Evolutionary conservation across 2,888 invertebrate genomes (phyloP), one percentile per base, ranked within the genome.

Genomic region (Conistra vaccinii): DNA sequence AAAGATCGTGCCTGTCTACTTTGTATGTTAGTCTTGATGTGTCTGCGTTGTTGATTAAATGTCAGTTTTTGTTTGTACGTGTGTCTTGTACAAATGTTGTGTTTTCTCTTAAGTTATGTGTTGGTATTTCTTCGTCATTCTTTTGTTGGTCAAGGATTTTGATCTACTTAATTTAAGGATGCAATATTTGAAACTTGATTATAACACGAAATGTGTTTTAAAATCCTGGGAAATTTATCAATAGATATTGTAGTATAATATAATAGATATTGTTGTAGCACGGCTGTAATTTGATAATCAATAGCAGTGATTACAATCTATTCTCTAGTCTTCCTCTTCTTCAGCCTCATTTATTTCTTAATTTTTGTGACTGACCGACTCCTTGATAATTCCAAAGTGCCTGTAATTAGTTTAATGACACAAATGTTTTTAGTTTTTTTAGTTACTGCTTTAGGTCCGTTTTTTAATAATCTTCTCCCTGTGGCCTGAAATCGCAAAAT

Each of bases 1-100:
- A 78, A 67, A 75, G 67, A 78, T 73, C 66, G 63, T 76, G 69
- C 57, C 69, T 71, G 71, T 86, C 62, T 67, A 55, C 85, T 80
- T 69, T 62, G 53, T 81, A 72, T 72, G 45, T 85, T 85, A 29
- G 71, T 58, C 61, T 81, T 81, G 60, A 66, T 60, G 74, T 55
- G 55, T 61, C 48, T 62, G 45, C n/a, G 61, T 48, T 65, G 55
- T 57, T 74, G 76, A 74, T 76, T 65, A 76, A 70, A 60, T 60
- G 81, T 57, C 61, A 77, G 69, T 35, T 76, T 74, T 69, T 74
- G 42, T 69, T 63, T 77, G 55, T 57, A 61, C 23, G 32, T 51
- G 55, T 23, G 35, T 32, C 48, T 63, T 82, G 17, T 68, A n/a
- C 7, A n/a, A 81, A 67, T 63, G 26, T 61, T 76, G 35, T 78